Evolutionary conservation across 2,113 vertebrate genomes (phyloP).

Genomic region (Emydocephalus ijimae): DNA sequence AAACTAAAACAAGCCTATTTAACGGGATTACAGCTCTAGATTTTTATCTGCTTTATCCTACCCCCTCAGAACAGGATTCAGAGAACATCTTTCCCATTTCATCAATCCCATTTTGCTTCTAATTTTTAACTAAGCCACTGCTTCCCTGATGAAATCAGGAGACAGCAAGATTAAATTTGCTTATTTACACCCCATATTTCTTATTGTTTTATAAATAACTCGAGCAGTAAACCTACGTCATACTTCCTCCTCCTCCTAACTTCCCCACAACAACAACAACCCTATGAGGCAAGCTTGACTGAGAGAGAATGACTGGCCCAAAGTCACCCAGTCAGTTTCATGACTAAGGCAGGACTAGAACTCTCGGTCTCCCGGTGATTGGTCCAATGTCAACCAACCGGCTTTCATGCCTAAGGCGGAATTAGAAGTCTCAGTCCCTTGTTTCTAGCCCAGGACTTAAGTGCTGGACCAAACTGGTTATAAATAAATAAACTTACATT

Average conservation of each 20-base stretch:
- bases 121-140: background rate
- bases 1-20: background rate
- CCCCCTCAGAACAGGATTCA: background rate
- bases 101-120: background rate
- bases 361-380: background rate
- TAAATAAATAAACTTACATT: slow-evolving; percentile 68
- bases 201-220: background rate
- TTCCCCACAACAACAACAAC: background rate
- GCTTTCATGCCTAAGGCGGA: background rate
- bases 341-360: background rate
- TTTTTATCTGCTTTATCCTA: too few relatives aligned
- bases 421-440: background rate
- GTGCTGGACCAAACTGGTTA: background rate
- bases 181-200: background rate
- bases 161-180: background rate
- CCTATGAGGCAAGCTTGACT: background rate
- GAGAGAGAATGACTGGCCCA: background rate
- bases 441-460: background rate
- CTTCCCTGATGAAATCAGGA: background rate
- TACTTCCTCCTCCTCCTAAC: background rate
- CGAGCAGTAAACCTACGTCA: background rate
- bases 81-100: background rate
- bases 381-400: background rate
- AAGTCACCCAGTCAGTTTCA: background rate
- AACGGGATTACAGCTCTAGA: background rate